A percentile compares a stretch with the other conserved stretches of the same genome.
Conservation (phyloP, 1,140 invertebrate genomes). For the Belonocnema kinseyi region DNA sequence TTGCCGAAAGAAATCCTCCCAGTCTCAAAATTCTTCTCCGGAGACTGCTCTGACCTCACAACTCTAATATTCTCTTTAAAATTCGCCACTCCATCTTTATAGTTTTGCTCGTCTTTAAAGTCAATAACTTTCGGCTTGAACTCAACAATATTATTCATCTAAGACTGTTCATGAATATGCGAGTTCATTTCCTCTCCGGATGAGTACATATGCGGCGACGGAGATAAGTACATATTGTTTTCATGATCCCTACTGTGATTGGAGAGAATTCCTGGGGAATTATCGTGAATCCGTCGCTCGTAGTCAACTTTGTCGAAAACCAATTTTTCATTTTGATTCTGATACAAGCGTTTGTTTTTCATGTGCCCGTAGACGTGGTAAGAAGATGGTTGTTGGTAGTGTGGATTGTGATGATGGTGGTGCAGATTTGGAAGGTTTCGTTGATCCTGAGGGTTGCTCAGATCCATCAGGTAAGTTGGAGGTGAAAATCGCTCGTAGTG, state of each 20-base stretch:
- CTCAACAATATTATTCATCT: slow-evolving; percentile 5
- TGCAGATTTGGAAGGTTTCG: slow-evolving; percentile 44
- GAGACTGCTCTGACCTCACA: background rate
- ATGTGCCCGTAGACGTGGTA: slow-evolving; percentile 53
- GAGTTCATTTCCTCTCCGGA: slow-evolving; percentile 40
- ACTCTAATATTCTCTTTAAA: slow-evolving; percentile 37
- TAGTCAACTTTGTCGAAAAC: slow-evolving; percentile 48
- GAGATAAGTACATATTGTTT: slow-evolving; percentile 49
- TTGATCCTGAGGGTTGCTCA: slow-evolving; percentile 57
- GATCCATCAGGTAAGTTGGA: slow-evolving; percentile 63
- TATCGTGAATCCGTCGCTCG: slow-evolving; percentile 46
- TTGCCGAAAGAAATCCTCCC: slow-evolving; percentile 28
- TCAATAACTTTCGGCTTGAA: slow-evolving; percentile 28
- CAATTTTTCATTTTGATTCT: slow-evolving; percentile 40
- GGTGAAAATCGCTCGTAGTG: slow-evolving; percentile 62
- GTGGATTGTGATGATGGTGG: slow-evolving; percentile 39
- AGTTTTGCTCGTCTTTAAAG: slow-evolving; percentile 2
- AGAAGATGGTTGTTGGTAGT: slow-evolving; percentile 32
- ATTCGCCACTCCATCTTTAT: slow-evolving; percentile 30
- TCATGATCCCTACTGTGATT: slow-evolving; percentile 59
- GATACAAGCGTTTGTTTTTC: slow-evolving; percentile 35
- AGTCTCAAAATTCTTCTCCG: slow-evolving; percentile 36
- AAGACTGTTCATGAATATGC: background rate
- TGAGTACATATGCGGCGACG: slow-evolving; percentile 54
- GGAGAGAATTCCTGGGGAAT: slow-evolving; percentile 54